Percentiles rank a stretch among this genome's conserved stretches.
Conservation (phyloP, 2,888 invertebrate species). For the Cryptosula pallasiana region DNA sequence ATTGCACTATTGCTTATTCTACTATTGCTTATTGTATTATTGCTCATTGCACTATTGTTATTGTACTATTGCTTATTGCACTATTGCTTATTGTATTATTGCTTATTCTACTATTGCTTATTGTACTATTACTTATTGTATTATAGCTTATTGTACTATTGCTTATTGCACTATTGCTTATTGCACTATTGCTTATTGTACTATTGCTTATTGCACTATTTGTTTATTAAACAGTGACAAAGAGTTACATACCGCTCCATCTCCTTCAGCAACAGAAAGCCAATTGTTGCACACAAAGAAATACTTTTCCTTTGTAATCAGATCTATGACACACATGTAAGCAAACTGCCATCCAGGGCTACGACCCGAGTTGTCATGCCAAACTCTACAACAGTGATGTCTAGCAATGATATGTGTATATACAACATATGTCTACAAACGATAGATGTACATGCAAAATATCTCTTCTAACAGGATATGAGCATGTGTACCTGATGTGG, state of each 20-base stretch:
- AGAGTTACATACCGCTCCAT: constrained; percentile 27
- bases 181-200: not conserved
- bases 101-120: no score
- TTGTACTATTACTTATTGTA: no score
- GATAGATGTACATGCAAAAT: not conserved
- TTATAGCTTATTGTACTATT: no score
- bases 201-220: not conserved
- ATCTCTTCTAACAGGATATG: not conserved
- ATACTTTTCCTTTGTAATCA: constrained; percentile 36
- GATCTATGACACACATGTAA: constrained; percentile 36
- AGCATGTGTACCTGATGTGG: constrained; percentile 17
- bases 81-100: no score
- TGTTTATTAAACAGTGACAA: not conserved
- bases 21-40: no score
- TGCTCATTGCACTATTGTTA: no score
- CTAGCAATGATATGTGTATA: no score
- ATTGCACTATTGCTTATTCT: no score
- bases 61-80: no score
- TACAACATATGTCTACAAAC: no score
- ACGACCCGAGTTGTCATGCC: constrained; percentile 42
- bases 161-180: no score
- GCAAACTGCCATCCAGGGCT: constrained; percentile 41
- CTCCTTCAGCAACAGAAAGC: constrained; percentile 32
- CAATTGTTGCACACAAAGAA: constrained; percentile 32
- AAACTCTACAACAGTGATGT: constrained; percentile 34